Evolutionary conservation across 2,113 vertebrate species (phyloP), one percentile per base, ranked within the genome.

Genomic region (Pimephales promelas): DNA sequence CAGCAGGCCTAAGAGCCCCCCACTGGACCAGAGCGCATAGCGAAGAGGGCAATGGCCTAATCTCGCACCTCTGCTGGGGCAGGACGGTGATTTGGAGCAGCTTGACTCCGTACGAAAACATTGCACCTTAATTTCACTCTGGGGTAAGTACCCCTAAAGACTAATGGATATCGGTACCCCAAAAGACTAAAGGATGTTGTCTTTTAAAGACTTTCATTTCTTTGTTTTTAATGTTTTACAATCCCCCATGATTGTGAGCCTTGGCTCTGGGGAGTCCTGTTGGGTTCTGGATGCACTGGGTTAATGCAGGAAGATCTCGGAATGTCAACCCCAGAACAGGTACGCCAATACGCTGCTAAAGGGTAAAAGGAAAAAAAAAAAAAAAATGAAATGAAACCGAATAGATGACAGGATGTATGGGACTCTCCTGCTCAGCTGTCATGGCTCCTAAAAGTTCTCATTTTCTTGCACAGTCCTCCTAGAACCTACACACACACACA

Each of bases 111-210:
- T 85, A 78, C 84, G 89, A 83, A 89, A 92, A 92, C 91, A 87
- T 92, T 94, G 93, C 94, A 94, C 93, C 92, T 93, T 94, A 92
- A 89, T 89, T 92, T 93, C 85, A 85, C 86, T 87, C 86, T 78
- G 89, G 86, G 88, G 85, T 78, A 78, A 88, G 87, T 88, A 56
- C 90, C 86, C 90, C 86, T 89, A 82, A 76, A 87, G 88, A 85
- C 83, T 85, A 76, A 85, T 56, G 87, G 24, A 83, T 85, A 52
- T 86, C 34, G 77, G 87, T 88, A 52, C 89, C 84, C 16, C 88
- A 22, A 54, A 66, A 88, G 79, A 83, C 59, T 74, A 47, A 26
- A 40, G 22, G 34, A 89, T 72, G 84, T 91, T 85, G 64, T 87
- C 22, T 88, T 89, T 72, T 82, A 87, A 79, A 79, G 3, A 49